Conservation (phyloP, 2,797 vertebrate species). For the Manis crassicaudata region DNA sequence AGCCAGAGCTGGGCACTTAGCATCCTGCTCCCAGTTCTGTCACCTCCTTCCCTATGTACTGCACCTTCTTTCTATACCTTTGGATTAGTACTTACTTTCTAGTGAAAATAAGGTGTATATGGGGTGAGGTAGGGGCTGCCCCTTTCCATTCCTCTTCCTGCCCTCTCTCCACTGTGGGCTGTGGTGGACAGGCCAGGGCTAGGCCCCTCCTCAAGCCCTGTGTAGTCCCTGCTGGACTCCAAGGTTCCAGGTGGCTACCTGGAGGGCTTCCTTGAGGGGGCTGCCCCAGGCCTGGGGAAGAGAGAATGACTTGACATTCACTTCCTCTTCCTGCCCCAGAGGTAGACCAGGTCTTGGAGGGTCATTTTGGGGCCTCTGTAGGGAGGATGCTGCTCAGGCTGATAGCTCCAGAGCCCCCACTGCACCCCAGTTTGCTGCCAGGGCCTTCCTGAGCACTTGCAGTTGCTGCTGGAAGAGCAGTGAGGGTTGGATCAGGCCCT, state of each 20-base stretch:
- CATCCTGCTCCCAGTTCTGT: background rate
- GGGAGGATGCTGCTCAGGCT: constrained; percentile 1
- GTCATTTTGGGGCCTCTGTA: constrained; percentile 52
- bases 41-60: background rate
- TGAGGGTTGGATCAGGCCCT: background rate
- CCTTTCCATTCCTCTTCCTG: background rate
- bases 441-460: background rate
- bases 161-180: background rate
- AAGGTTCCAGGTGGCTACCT: background rate
- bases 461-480: background rate
- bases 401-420: background rate
- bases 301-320: constrained; percentile 56
- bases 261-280: constrained; percentile 53
- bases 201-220: background rate
- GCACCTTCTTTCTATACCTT: background rate
- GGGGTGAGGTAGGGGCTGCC: background rate
- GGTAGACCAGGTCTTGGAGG: constrained; percentile 35
- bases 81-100: constrained; percentile 5
- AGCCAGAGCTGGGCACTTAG: background rate
- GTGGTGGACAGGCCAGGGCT: background rate
- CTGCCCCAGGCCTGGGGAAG: constrained; percentile 4
- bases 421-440: background rate
- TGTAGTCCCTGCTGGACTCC: background rate
- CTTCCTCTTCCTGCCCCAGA: constrained; percentile 74
- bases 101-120: background rate